phyloP scores from a whole-genome alignment of 2,113 vertebrate species.

The Odontesthes bonariensis region DNA sequence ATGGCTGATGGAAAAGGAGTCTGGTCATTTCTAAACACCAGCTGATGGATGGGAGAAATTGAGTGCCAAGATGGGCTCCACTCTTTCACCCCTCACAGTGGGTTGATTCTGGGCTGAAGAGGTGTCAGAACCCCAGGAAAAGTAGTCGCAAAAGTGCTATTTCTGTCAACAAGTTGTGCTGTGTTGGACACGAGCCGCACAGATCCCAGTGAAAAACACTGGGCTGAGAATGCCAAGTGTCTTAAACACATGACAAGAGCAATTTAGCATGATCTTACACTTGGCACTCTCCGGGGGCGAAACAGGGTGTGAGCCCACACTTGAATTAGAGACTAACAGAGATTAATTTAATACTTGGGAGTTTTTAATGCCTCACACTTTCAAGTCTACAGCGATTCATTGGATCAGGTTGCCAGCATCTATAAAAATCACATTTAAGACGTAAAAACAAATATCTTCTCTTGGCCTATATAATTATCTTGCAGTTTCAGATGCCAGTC shows the following conservation, averaged over 20 bases:
- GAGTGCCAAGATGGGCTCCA: slow-evolving; percentile 22
- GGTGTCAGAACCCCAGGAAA: slow-evolving; percentile 38
- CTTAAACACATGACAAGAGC: slow-evolving; percentile 85
- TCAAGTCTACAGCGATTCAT: slow-evolving; percentile 80
- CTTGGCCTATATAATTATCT: slow-evolving; percentile 85
- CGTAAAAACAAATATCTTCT: slow-evolving; percentile 79
- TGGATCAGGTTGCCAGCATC: slow-evolving; percentile 83
- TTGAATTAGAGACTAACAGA: slow-evolving; percentile 83
- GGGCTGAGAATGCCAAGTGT: slow-evolving; percentile 79
- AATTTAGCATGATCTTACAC: slow-evolving; percentile 84
- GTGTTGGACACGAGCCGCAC: slow-evolving; percentile 69
- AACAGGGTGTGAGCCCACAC: slow-evolving; percentile 80
- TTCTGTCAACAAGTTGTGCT: slow-evolving; percentile 69
- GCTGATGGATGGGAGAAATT: slow-evolving; percentile 50
- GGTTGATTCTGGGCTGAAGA: slow-evolving; percentile 19
- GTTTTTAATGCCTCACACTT: slow-evolving; percentile 80
- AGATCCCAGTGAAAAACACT: slow-evolving; percentile 64
- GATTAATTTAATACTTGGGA: slow-evolving; percentile 84
- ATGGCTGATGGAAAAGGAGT: slow-evolving; percentile 42
- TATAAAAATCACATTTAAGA: slow-evolving; percentile 83
- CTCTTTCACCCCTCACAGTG: slow-evolving; percentile 20
- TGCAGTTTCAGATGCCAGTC: slow-evolving; percentile 81
- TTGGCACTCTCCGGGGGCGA: slow-evolving; percentile 79
- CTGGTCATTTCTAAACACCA: slow-evolving; percentile 46
- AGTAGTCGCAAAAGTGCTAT: slow-evolving; percentile 62